Evolutionary conservation across 2,797 vertebrate species (phyloP).

Genomic region (Pterois miles): DNA sequence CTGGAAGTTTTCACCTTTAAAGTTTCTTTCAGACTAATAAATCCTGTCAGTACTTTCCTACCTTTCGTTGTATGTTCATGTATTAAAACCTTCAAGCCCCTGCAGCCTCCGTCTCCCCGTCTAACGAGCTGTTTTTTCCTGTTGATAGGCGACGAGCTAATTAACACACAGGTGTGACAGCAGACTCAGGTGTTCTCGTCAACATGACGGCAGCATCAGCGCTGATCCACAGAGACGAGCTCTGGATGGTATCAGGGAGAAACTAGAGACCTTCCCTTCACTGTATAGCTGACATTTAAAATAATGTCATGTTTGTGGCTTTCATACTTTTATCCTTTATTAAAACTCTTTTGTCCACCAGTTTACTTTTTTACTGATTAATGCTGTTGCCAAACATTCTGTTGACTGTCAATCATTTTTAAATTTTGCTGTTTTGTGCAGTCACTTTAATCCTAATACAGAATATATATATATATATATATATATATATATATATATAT

Average conservation of each 20-base stretch:
- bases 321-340: background rate
- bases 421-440: too few relatives aligned
- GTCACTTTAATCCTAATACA: too few relatives aligned
- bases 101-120: background rate
- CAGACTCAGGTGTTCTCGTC: constrained; percentile 35
- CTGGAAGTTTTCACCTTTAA: constrained; percentile 9
- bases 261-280: background rate
- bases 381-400: too few relatives aligned
- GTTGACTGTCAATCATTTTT: background rate
- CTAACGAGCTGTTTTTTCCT: constrained; percentile 31
- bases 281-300: constrained; percentile 6
- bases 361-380: background rate
- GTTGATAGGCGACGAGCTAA: constrained; percentile 47
- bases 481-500: too few relatives aligned
- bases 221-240: constrained; percentile 12
- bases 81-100: background rate
- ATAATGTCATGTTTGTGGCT: background rate
- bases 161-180: constrained; percentile 69
- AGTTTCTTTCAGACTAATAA: background rate
- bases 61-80: background rate
- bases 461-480: too few relatives aligned
- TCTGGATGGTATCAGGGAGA: background rate
- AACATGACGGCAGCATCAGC: constrained; percentile 20
- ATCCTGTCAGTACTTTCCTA: background rate
- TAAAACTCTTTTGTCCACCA: background rate